These are phyloP conservation scores for Acridotheres tristis DNA, from an alignment of 2,797 vertebrate genomes.

Conservation along the genomic window DNA sequence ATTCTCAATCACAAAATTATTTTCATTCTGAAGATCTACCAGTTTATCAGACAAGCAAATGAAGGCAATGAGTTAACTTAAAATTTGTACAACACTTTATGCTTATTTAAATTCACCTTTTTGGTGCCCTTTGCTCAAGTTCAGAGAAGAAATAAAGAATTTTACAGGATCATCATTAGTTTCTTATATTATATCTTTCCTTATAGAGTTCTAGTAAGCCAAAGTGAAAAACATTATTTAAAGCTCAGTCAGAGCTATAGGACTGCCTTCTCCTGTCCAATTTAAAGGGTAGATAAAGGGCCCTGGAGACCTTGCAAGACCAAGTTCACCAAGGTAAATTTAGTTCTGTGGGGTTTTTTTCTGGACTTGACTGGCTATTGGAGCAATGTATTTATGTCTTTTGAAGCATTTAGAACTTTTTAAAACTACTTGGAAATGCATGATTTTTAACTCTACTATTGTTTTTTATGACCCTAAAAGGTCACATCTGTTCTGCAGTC, in stretches of 20 bases:
- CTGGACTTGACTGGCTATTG: not conserved
- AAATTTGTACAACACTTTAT: not conserved
- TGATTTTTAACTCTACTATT: not conserved
- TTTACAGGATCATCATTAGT: not conserved
- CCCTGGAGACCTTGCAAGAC: not conserved
- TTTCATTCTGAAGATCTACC: not conserved
- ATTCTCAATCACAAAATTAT: not conserved
- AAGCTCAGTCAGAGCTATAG: not conserved
- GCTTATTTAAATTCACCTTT: not conserved
- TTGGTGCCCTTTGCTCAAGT: not conserved
- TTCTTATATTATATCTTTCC: not conserved
- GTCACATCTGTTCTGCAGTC: conserved; percentile 17
- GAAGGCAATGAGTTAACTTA: not conserved
- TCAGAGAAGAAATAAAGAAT: not conserved
- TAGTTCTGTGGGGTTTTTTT: not conserved
- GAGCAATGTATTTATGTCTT: not conserved
- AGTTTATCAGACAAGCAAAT: not conserved
- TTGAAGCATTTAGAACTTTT: not conserved
- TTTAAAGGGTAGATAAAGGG: not conserved
- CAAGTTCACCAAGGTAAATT: not conserved
- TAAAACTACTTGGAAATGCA: not conserved
- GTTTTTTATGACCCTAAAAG: conserved; percentile 7
- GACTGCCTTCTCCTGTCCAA: not conserved
- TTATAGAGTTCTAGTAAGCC: not conserved
- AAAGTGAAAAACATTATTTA: not conserved